Evolutionary conservation across 2,113 vertebrate genomes (phyloP).

Genomic region (Isichthys henryi): DNA sequence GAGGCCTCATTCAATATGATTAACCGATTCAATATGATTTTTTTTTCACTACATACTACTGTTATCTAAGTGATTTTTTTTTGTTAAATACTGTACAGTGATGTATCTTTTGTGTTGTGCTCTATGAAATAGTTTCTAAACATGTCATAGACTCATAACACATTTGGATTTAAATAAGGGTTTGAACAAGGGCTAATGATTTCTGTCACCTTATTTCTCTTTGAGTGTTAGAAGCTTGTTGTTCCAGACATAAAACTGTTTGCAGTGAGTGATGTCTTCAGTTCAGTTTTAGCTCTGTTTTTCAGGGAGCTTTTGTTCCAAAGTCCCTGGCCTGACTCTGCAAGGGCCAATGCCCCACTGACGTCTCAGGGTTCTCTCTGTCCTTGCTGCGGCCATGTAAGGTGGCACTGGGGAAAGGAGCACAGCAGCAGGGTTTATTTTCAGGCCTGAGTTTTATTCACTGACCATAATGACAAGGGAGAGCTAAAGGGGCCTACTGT

Average conservation of each 20-base stretch:
- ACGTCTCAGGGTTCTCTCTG: neutral
- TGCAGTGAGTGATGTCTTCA: neutral
- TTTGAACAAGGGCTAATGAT: neutral
- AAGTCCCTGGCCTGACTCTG: neutral
- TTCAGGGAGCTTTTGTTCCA: neutral
- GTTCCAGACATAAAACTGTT: neutral
- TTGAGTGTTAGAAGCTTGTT: neutral
- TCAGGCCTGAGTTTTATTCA: conserved; percentile 14
- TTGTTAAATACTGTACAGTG: neutral
- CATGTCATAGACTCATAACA: too few species aligned
- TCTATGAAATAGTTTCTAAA: neutral
- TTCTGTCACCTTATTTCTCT: neutral
- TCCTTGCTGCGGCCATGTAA: neutral
- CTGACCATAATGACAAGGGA: conserved; percentile 40
- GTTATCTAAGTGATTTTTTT: neutral
- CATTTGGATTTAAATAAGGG: neutral
- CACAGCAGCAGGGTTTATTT: conserved; percentile 21
- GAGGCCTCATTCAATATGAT: neutral
- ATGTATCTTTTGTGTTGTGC: neutral
- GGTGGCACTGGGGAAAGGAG: neutral
- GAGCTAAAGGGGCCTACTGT: conserved; percentile 26
- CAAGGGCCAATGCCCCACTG: neutral
- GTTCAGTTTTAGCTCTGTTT: neutral
- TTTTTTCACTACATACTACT: too few species aligned
- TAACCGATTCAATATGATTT: too few species aligned